Evolutionary conservation across 2,888 invertebrate species (phyloP).

Genomic region (Sinelater perroti): DNA sequence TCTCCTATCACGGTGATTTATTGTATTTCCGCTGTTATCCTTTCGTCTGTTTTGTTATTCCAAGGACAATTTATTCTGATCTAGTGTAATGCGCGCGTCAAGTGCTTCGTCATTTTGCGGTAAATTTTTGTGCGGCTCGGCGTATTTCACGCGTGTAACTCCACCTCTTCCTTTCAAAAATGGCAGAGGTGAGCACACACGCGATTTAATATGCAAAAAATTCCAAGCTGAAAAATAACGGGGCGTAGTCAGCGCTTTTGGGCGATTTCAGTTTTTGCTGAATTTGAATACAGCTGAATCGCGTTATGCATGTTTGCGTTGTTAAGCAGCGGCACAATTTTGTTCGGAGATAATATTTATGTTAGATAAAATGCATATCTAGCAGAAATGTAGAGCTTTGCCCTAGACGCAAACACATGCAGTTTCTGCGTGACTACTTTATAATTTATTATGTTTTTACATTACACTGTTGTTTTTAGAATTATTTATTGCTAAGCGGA

Average conservation of each 20-base stretch:
- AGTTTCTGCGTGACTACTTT: no score
- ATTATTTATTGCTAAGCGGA: no score
- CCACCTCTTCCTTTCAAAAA: background rate
- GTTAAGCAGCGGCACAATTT: no score
- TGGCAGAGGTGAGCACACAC: background rate
- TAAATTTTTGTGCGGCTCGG: background rate
- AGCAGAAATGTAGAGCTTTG: no score
- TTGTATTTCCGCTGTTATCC: constrained; percentile 19
- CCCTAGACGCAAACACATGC: no score
- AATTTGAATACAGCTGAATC: constrained; percentile 16
- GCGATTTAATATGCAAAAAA: background rate
- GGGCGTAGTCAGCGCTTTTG: constrained; percentile 15
- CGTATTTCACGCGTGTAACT: no score
- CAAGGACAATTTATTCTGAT: constrained; percentile 16
- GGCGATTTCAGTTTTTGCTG: constrained; percentile 7
- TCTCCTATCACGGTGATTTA: constrained; percentile 24
- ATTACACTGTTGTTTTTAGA: no score
- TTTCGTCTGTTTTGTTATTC: constrained; percentile 16
- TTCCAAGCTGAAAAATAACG: constrained; percentile 7
- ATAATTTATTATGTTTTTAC: no score
- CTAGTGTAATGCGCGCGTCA: background rate
- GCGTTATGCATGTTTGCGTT: no score
- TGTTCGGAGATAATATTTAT: no score
- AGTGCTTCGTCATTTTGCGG: background rate
- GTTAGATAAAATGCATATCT: no score